Evolutionary conservation across 2,113 vertebrate genomes (phyloP).

Genomic region (Alethe castanea): DNA sequence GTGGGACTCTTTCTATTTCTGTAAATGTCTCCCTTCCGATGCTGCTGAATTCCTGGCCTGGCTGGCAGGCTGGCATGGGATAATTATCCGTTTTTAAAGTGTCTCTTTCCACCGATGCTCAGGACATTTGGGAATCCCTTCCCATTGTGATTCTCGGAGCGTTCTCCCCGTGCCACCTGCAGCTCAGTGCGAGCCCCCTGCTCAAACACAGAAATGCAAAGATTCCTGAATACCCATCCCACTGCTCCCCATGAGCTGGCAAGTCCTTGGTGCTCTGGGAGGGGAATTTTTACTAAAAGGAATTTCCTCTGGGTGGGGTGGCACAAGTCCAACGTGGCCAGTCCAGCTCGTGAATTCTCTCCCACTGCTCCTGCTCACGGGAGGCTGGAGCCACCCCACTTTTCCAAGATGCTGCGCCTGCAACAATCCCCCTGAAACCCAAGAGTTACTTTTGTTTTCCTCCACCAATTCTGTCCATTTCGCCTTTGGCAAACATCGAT

Average conservation of each 20-base stretch:
- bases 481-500: constrained; percentile 55
- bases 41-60: background rate
- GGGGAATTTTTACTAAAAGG: background rate
- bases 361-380: background rate
- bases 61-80: background rate
- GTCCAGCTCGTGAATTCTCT: background rate
- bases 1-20: background rate
- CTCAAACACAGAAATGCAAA: background rate
- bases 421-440: background rate
- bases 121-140: background rate
- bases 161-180: background rate
- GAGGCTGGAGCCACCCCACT: background rate
- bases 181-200: background rate
- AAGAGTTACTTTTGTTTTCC: background rate
- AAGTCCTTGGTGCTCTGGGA: background rate
- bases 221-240: background rate
- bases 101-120: background rate
- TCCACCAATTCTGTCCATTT: constrained; percentile 15
- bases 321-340: rapidly evolving
- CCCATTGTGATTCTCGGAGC: background rate
- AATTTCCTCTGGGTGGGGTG: background rate
- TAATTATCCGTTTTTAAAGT: background rate
- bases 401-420: background rate
- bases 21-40: background rate
- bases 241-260: rapidly evolving